phyloP scores from a whole-genome alignment of 2,797 vertebrate genomes.

The Dromococcyx pavoninus region DNA sequence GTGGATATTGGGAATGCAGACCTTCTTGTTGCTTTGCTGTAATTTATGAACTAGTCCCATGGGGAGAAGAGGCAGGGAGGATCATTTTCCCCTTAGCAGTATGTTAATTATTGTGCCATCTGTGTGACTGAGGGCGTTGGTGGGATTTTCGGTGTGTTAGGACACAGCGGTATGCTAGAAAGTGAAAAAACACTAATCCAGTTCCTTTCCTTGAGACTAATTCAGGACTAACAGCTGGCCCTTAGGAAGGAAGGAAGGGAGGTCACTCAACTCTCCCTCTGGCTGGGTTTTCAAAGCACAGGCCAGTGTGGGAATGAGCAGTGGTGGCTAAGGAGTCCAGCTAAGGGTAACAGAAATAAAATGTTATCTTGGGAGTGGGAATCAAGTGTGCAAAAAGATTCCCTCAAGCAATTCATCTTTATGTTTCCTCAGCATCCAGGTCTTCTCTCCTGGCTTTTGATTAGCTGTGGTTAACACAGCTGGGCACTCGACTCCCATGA shows the following conservation, averaged over 20 bases:
- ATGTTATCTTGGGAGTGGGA: background rate
- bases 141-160: background rate
- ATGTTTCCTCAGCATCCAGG: background rate
- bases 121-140: background rate
- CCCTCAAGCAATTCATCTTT: background rate
- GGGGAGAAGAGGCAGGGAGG: background rate
- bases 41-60: background rate
- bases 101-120: background rate
- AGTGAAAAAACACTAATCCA: background rate
- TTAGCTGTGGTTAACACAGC: background rate
- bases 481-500: fast-evolving
- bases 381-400: background rate
- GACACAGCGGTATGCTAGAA: background rate
- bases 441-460: background rate
- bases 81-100: background rate
- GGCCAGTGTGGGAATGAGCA: background rate
- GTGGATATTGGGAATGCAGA: background rate
- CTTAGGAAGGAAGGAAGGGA: background rate
- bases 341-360: background rate
- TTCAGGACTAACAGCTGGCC: fast-evolving
- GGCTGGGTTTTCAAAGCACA: background rate
- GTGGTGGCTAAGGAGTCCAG: background rate
- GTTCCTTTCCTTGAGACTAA: background rate
- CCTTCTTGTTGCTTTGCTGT: background rate
- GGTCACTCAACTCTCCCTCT: background rate